phyloP scores from a whole-genome alignment of 2,888 invertebrate genomes.

The Rhorus exstirpatorius region DNA sequence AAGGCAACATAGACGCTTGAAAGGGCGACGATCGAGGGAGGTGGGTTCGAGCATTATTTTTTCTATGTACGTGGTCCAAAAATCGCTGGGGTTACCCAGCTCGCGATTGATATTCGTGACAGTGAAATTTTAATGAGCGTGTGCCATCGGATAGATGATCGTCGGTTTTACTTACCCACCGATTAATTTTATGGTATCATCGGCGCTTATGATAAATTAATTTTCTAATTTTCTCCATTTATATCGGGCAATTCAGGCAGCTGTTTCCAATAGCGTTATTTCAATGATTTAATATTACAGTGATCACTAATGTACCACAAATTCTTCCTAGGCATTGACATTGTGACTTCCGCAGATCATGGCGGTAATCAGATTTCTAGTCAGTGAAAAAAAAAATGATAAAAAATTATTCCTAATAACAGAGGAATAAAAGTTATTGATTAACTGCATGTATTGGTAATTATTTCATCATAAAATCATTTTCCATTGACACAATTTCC shows the following conservation, averaged over 20 bases:
- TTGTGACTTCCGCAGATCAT: not conserved
- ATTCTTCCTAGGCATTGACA: not conserved
- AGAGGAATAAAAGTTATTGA: no score
- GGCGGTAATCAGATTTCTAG: not conserved
- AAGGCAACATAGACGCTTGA: constrained; percentile 2
- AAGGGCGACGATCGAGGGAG: constrained; percentile 20
- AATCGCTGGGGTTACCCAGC: constrained; percentile 64
- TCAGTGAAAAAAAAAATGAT: not conserved
- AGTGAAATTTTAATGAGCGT: constrained; percentile 80
- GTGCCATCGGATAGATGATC: constrained; percentile 65
- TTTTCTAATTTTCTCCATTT: constrained; percentile 55
- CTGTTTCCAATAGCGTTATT: not conserved
- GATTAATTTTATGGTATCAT: constrained; percentile 22
- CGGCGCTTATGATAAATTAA: constrained; percentile 25
- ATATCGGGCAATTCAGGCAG: constrained; percentile 16
- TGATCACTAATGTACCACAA: not conserved
- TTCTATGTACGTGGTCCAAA: constrained; percentile 62
- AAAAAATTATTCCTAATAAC: no score
- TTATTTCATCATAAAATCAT: not conserved
- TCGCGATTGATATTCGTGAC: constrained; percentile 76
- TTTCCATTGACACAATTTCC: not conserved
- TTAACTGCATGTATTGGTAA: no score
- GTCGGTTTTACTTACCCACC: constrained; percentile 36
- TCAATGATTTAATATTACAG: not conserved
- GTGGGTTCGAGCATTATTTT: constrained; percentile 13